Percentiles rank a stretch among this genome's conserved stretches.
These are phyloP conservation scores for Trisateles emortualis DNA, from an alignment of 2,888 invertebrate species.

Conservation along the genomic window DNA sequence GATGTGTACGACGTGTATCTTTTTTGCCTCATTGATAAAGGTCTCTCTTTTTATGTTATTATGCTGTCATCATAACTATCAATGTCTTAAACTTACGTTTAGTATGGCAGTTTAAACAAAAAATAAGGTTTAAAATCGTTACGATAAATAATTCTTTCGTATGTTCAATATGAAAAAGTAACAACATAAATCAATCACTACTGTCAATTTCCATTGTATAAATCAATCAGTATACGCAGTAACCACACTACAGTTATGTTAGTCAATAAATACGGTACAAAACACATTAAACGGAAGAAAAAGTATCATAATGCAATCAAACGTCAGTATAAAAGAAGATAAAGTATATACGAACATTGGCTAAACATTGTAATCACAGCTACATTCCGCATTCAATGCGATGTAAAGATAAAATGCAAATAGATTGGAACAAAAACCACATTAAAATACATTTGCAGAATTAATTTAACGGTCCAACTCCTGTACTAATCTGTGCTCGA, in stretches of 20 bases:
- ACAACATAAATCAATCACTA: not conserved
- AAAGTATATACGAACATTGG: not conserved
- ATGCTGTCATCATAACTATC: no score
- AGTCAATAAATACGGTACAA: not conserved
- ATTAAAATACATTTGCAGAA: conserved; percentile 19
- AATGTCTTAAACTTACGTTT: no score
- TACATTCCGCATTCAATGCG: conserved; percentile 24
- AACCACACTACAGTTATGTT: not conserved
- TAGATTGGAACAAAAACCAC: conserved; percentile 24
- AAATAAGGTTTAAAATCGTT: no score
- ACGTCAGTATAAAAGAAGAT: not conserved
- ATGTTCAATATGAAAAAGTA: no score
- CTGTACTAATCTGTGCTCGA: conserved; percentile 31
- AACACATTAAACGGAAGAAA: not conserved
- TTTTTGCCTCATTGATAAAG: no score
- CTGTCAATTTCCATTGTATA: not conserved
- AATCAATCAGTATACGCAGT: not conserved
- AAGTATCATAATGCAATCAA: no score
- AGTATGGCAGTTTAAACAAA: not conserved
- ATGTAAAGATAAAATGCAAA: conserved; percentile 26
- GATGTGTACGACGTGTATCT: no score
- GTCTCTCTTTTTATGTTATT: no score
- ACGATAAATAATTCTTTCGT: no score
- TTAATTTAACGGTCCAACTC: conserved; percentile 44
- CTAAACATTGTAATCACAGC: conserved; percentile 11